Percentiles rank a stretch among this genome's conserved stretches.
Conservation (phyloP, 2,113 vertebrate genomes). For the Microcebus jonahi region DNA sequence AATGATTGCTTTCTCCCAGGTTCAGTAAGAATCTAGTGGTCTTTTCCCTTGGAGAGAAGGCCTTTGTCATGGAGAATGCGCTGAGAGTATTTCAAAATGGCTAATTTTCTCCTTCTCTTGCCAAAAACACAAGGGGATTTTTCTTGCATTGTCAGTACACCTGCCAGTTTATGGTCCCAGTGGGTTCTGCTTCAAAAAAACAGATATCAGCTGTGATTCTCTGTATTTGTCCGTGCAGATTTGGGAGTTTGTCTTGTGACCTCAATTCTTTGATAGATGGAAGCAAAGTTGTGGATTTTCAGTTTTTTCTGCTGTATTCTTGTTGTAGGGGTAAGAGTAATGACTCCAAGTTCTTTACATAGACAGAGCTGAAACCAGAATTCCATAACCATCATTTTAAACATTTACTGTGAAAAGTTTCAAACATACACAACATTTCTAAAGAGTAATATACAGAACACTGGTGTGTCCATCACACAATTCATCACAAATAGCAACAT, state of each 20-base stretch:
- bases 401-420: not conserved
- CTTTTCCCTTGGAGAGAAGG: not conserved
- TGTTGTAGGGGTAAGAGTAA: not conserved
- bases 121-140: not conserved
- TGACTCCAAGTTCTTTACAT: not conserved
- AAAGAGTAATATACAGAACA: not conserved
- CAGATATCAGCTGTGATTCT: not conserved
- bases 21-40: not conserved
- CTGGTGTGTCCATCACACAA: no score
- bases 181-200: not conserved
- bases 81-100: not conserved
- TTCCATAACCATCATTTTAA: not conserved
- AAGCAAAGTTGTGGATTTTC: not conserved
- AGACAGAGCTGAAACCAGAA: not conserved
- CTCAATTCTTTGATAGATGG: not conserved
- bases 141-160: not conserved
- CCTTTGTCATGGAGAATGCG: not conserved
- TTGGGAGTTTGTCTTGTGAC: not conserved
- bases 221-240: not conserved
- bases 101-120: not conserved
- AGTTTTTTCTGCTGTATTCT: not conserved
- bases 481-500: not conserved
- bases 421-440: not conserved
- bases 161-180: not conserved
- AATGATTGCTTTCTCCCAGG: fast-evolving